Percentiles rank a stretch among this genome's conserved stretches.
Conservation (phyloP, 2,113 vertebrate species). For the Machaerirhynchus nigripectus region DNA sequence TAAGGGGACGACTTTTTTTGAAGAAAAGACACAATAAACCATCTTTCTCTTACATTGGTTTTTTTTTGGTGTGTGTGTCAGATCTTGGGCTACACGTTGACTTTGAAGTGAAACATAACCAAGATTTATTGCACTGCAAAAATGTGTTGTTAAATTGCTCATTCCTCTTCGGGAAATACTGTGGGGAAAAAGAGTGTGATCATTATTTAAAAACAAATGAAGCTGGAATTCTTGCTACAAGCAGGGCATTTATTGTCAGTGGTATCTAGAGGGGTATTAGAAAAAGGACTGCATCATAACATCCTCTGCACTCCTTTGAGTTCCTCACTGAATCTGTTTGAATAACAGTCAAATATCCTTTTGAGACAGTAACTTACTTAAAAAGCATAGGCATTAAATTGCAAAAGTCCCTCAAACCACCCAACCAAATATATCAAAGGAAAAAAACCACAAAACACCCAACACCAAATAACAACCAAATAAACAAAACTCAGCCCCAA, state of each 20-base stretch:
- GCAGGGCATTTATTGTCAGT: not conserved
- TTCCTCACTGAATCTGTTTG: not conserved
- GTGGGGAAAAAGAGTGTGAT: accelerated
- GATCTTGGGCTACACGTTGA: not conserved
- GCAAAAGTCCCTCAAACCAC: not conserved
- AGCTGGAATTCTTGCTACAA: not conserved
- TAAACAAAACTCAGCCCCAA: accelerated
- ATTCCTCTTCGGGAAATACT: not conserved
- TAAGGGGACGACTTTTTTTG: not conserved
- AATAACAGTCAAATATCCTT: not conserved
- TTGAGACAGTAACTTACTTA: not conserved
- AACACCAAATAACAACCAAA: not conserved
- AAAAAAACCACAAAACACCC: not conserved
- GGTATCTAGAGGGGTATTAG: not conserved
- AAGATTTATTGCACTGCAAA: not conserved
- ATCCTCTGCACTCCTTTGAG: not conserved
- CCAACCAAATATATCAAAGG: not conserved
- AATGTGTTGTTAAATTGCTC: not conserved
- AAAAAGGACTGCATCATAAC: not conserved
- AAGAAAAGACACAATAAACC: not conserved
- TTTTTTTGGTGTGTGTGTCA: not conserved
- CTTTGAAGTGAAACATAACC: not conserved
- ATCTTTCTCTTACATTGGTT: not conserved
- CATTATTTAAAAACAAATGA: not conserved
- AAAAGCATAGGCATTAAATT: not conserved